A percentile compares a stretch with the other conserved stretches of the same genome.
Evolutionary conservation across 2,113 vertebrate species (phyloP).

Genomic region (Oreochromis niloticus): DNA sequence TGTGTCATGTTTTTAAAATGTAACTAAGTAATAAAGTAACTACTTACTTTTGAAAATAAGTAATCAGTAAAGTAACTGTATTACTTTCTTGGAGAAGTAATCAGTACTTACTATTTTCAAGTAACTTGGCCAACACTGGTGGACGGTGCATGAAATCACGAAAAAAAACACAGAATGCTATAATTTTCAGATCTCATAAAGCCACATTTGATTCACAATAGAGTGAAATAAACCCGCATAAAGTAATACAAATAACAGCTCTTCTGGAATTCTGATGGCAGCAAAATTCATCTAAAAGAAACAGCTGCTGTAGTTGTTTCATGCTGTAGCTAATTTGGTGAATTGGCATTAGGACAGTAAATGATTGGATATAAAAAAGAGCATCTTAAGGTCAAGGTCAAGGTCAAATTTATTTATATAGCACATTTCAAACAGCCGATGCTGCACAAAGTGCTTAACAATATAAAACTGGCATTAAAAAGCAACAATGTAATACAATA

Average conservation of each 20-base stretch:
- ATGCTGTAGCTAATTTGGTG: neutral
- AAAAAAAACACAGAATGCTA: fast-evolving
- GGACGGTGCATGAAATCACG: neutral
- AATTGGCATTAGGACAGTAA: neutral
- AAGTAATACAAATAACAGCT: neutral
- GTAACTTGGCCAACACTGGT: neutral
- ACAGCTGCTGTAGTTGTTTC: neutral
- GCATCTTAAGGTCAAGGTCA: too few species aligned
- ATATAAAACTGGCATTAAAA: too few species aligned
- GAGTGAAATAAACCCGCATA: neutral
- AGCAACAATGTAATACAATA: too few species aligned
- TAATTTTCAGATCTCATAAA: neutral
- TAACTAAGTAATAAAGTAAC: too few species aligned
- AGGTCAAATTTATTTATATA: too few species aligned
- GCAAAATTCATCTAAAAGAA: neutral
- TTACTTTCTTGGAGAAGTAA: neutral
- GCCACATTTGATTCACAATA: neutral
- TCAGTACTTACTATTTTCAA: neutral
- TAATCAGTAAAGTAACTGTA: too few species aligned
- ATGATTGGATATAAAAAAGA: neutral
- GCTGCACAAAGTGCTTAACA: too few species aligned
- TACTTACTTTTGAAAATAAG: too few species aligned
- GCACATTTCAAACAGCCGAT: too few species aligned
- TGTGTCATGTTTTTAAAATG: too few species aligned
- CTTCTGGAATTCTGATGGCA: neutral